Evolutionary conservation across 2,888 invertebrate genomes (phyloP).

Genomic region (Gisinianus flammeolus): DNA sequence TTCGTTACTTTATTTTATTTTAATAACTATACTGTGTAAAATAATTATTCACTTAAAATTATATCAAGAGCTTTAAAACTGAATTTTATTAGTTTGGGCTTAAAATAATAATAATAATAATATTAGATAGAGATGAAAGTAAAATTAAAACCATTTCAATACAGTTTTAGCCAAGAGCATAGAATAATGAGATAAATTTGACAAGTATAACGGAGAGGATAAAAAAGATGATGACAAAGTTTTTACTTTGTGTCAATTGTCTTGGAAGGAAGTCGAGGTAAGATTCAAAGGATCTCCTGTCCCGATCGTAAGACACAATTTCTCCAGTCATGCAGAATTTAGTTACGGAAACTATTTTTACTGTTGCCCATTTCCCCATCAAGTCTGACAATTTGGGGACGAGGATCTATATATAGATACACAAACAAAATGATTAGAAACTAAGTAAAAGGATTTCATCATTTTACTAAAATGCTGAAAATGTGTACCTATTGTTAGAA

Average conservation of each 20-base stretch:
- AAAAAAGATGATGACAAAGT: neutral
- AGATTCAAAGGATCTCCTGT: neutral
- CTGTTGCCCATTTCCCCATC: slow-evolving; percentile 41
- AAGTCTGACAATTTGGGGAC: slow-evolving; percentile 21
- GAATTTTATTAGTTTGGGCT: no score
- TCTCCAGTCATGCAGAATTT: slow-evolving; percentile 40
- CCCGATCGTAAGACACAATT: slow-evolving; percentile 9
- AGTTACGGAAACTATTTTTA: slow-evolving; percentile 30
- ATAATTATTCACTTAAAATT: no score
- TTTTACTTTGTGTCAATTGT: neutral
- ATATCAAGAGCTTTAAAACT: no score
- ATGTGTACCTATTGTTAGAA: neutral
- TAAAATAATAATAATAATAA: no score
- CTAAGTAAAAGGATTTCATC: no score
- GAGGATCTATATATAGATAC: slow-evolving; percentile 30
- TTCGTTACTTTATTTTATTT: no score
- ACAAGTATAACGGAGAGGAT: neutral
- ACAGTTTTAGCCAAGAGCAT: no score
- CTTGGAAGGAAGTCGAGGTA: neutral
- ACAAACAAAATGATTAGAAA: neutral
- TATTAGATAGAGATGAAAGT: no score
- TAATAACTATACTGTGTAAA: no score
- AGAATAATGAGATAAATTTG: neutral
- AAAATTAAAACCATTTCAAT: no score
- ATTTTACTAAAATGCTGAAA: no score